Evolutionary conservation across 2,888 invertebrate species (phyloP), one percentile per base, ranked within the genome.

Genomic region (Anaspis maculata): DNA sequence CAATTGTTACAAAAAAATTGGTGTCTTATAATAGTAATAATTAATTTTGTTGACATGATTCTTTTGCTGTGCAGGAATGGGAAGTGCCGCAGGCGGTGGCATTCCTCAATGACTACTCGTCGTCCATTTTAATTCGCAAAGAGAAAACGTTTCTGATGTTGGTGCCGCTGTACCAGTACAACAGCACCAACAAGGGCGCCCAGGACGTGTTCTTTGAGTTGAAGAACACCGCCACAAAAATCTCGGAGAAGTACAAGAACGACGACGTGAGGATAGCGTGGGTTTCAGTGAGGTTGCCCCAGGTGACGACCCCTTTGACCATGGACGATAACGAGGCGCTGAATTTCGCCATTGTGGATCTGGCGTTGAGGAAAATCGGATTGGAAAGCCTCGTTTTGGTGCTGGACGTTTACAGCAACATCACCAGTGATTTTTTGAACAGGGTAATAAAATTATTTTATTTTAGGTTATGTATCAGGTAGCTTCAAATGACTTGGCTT

Each of bases 391-490:
- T 91, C 5, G 64, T 89, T 37, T 67, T 90, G 42, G 63, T 85
- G 44, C 71, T 74, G 23, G 75, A 77, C 43, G 74, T 78, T 25
- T 73, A 76, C 46, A 75, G 81, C 55, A 79, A 82, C 50, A 72
- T 87, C 46, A 79, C 77, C 50, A 68, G 78, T 27, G 92, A 94
- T 59, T 94, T 90, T 68, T 73, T 96, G 26, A 96, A 97, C 59
- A 72, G 95, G 55, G 87, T 84, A 12, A 25, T 23, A n/a, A n/a
- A 22, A 11, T 27, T 14, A 34, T 11, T 7, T 27, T 26, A 13
- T 22, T 3, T 13, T 32, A 19, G 34, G 27, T 43, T 15, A 13
- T 27, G n/a, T n/a, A n/a, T n/a, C n/a, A n/a, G n/a, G n/a, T n/a
- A n/a, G n/a, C n/a, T n/a, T n/a, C n/a, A 19, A 19, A 19, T 19